Conservation (phyloP, 2,113 vertebrate species). For the Tragelaphus imberbis region DNA sequence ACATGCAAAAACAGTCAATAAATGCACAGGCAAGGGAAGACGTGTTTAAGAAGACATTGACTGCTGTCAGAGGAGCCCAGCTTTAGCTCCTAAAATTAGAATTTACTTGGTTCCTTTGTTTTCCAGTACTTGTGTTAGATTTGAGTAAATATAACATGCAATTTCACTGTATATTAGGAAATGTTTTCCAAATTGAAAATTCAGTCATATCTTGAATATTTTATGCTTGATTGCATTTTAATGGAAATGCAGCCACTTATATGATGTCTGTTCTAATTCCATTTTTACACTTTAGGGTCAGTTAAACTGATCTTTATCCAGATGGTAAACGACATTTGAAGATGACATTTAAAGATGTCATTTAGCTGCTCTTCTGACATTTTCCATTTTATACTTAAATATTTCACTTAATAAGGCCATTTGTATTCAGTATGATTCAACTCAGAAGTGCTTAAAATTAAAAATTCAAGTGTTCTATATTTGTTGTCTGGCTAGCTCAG, state of each 20-base stretch:
- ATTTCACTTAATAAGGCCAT: conserved; percentile 43
- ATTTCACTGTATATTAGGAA: neutral
- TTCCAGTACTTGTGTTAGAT: neutral
- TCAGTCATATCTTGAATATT: neutral
- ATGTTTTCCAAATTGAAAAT: conserved; percentile 29
- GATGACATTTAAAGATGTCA: conserved; percentile 53
- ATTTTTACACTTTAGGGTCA: conserved; percentile 34
- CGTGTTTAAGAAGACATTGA: neutral
- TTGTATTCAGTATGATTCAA: conserved; percentile 39
- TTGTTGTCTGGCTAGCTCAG: neutral
- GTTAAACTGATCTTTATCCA: conserved; percentile 41
- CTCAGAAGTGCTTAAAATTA: conserved; percentile 51
- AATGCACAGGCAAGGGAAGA: neutral
- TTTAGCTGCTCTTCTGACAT: conserved; percentile 45
- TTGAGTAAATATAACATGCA: neutral
- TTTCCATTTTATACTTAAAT: conserved; percentile 49
- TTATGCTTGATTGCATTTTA: conserved; percentile 21
- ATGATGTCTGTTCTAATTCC: neutral
- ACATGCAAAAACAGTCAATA: neutral
- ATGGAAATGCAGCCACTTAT: conserved; percentile 16
- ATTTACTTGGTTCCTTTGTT: neutral
- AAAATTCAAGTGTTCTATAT: conserved; percentile 36
- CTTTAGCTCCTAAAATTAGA: neutral
- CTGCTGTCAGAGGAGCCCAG: neutral
- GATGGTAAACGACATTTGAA: conserved; percentile 45